These are phyloP conservation scores for Nylanderia fulva DNA, from an alignment of 1,140 invertebrate species.

Conservation along the genomic window DNA sequence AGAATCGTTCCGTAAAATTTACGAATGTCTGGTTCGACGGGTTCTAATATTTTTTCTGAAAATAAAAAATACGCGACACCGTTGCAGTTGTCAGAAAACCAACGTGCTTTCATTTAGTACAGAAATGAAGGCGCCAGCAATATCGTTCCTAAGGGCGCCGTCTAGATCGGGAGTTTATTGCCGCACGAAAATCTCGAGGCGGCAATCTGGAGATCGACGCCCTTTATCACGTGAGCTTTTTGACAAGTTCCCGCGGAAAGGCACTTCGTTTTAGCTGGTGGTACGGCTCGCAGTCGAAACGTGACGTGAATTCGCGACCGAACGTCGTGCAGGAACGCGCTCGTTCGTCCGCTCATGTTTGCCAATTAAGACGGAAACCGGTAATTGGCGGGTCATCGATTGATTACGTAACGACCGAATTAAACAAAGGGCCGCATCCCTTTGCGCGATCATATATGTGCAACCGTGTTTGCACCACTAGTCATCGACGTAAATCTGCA, in stretches of 20 bases:
- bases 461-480: slow-evolving; percentile 28
- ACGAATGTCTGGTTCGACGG: not conserved
- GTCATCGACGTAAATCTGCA: slow-evolving; percentile 44
- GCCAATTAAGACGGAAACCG: slow-evolving; percentile 71
- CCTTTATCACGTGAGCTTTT: slow-evolving; percentile 54
- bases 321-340: not conserved
- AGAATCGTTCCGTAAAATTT: not conserved
- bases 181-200: slow-evolving; percentile 50
- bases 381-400: slow-evolving; percentile 74
- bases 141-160: slow-evolving; percentile 48
- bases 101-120: slow-evolving; percentile 30
- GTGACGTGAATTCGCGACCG: slow-evolving; percentile 57
- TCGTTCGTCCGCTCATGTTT: slow-evolving; percentile 64
- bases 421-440: slow-evolving; percentile 68
- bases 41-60: not conserved
- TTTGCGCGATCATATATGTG: slow-evolving; percentile 14
- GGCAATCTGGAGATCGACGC: slow-evolving; percentile 54
- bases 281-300: slow-evolving; percentile 38
- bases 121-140: slow-evolving; percentile 39
- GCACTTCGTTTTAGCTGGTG: slow-evolving; percentile 44
- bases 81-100: not conserved
- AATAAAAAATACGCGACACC: slow-evolving; percentile 19
- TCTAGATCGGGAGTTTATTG: slow-evolving; percentile 40
- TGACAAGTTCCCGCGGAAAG: slow-evolving; percentile 46
- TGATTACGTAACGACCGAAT: slow-evolving; percentile 68